Evolutionary conservation across 2,797 vertebrate species (phyloP).

Genomic region (Labroides dimidiatus): DNA sequence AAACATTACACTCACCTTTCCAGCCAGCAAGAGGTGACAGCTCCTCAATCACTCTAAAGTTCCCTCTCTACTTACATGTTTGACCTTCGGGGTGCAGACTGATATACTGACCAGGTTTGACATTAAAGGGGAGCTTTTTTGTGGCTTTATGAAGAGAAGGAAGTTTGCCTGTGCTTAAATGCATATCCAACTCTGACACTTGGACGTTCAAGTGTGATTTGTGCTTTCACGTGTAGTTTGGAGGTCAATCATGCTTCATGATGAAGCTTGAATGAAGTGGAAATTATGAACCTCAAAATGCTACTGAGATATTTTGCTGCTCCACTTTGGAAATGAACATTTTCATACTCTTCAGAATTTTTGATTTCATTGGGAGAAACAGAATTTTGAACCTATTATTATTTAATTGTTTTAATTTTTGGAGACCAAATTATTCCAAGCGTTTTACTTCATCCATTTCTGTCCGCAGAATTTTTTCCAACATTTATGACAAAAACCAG

Average conservation of each 20-base stretch:
- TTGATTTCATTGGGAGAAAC: too few species aligned
- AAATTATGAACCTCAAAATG: neutral
- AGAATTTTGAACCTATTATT: too few species aligned
- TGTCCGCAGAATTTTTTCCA: too few species aligned
- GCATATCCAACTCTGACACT: neutral
- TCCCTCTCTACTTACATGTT: neutral
- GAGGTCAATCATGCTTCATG: neutral
- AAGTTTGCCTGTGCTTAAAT: neutral
- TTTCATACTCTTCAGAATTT: too few species aligned
- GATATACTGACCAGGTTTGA: neutral
- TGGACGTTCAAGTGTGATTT: neutral
- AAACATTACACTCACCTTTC: neutral
- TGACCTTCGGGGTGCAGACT: neutral
- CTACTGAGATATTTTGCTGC: too few species aligned
- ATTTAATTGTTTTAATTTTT: too few species aligned
- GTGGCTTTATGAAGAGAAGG: neutral
- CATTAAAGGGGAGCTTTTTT: neutral
- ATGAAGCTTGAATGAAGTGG: neutral
- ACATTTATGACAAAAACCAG: too few species aligned
- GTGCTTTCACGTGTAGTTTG: neutral
- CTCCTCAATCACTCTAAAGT: neutral
- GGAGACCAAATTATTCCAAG: too few species aligned
- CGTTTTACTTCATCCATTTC: too few species aligned
- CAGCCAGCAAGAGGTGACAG: neutral
- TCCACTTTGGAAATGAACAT: too few species aligned